These are phyloP conservation scores for Drosophila kurseongensis DNA, from an alignment of 1,140 invertebrate genomes.

Conservation along the genomic window DNA sequence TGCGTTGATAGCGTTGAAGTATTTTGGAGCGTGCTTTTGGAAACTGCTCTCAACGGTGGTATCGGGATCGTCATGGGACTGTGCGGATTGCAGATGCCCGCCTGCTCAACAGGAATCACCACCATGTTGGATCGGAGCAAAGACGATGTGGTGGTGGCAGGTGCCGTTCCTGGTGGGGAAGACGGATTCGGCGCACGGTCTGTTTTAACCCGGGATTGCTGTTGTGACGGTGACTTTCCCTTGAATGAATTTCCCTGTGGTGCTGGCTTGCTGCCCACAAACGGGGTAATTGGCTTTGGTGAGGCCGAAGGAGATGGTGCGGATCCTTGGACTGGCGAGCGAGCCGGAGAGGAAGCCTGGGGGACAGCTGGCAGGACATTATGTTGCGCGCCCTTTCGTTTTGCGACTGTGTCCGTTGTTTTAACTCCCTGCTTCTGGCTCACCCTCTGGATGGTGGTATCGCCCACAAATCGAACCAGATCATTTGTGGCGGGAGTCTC, in stretches of 20 bases:
- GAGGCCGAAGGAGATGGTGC: constrained; percentile 1
- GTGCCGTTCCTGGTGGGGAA: constrained; percentile 6
- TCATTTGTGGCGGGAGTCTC: constrained; percentile 21
- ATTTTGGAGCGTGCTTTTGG: constrained; percentile 62
- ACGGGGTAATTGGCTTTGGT: constrained; percentile 23
- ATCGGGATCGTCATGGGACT: constrained; percentile 70
- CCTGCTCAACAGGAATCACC: constrained; percentile 73
- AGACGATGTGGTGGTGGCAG: constrained; percentile 39
- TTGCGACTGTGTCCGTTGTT: constrained; percentile 5
- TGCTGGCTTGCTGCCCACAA: neutral
- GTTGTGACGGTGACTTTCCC: constrained; percentile 13
- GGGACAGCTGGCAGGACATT: constrained; percentile 54
- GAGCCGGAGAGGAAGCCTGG: constrained; percentile 20
- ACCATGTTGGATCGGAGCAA: constrained; percentile 77
- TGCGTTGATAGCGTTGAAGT: constrained; percentile 2
- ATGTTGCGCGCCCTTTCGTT: constrained; percentile 39
- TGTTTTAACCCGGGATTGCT: constrained; percentile 36
- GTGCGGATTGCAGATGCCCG: constrained; percentile 19
- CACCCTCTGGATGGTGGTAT: constrained; percentile 75
- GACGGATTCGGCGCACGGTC: constrained; percentile 28
- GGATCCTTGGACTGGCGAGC: constrained; percentile 17
- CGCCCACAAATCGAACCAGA: constrained; percentile 69
- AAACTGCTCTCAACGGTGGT: constrained; percentile 73
- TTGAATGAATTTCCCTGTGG: constrained; percentile 1
- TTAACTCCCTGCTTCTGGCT: constrained; percentile 52